Conservation (phyloP, 1,140 invertebrate species). For the Psilanteris sp. region DNA sequence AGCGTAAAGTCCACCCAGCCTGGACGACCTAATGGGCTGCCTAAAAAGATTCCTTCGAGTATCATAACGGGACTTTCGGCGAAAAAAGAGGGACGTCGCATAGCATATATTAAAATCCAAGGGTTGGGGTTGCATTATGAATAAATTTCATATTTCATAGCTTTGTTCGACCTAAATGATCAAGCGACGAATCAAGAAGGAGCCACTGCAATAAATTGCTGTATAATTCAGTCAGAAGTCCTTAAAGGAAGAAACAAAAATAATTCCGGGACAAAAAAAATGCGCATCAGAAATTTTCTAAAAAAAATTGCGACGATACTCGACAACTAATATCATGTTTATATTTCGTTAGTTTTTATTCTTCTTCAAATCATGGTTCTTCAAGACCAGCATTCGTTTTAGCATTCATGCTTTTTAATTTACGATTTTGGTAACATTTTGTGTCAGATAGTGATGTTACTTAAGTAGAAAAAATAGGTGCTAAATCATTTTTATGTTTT, state of each 20-base stretch:
- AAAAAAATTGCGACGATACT: too few species aligned
- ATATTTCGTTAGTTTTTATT: too few species aligned
- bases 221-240: constrained; percentile 8
- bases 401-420: too few species aligned
- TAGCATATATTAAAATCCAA: constrained; percentile 46
- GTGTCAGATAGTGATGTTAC: too few species aligned
- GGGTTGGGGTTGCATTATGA: constrained; percentile 53
- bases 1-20: constrained; percentile 38
- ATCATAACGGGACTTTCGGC: constrained; percentile 40
- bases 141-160: constrained; percentile 55
- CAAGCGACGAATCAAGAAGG: constrained; percentile 24
- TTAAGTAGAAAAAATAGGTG: too few species aligned
- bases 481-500: too few species aligned
- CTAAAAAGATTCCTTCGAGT: constrained; percentile 46
- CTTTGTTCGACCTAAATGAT: constrained; percentile 41
- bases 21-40: constrained; percentile 35
- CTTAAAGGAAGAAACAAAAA: too few species aligned
- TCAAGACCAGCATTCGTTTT: too few species aligned
- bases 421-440: too few species aligned
- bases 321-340: too few species aligned
- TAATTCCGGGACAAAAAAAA: too few species aligned
- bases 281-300: not conserved
- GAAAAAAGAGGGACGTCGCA: constrained; percentile 20
- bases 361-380: too few species aligned
- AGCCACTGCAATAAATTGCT: constrained; percentile 9